Percentiles rank a stretch among this genome's conserved stretches.
Evolutionary conservation across 1,140 invertebrate species (phyloP).

Genomic region (Drosophila arizonae): DNA sequence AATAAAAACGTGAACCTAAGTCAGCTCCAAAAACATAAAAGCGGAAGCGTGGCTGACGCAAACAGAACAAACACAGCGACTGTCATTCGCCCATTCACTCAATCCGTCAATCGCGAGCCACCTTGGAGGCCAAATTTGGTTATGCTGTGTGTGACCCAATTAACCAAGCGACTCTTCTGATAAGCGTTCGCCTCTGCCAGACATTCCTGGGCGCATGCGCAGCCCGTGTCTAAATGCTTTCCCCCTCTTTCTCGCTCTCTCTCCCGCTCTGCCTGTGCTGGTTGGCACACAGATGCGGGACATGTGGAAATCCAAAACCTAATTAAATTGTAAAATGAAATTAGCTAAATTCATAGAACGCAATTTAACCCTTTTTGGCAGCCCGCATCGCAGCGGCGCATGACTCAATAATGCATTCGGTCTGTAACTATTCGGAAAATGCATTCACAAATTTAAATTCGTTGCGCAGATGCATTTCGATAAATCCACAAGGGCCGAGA

Average conservation of each 20-base stretch:
- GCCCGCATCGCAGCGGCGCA: slow-evolving; percentile 51
- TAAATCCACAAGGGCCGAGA: slow-evolving; percentile 33
- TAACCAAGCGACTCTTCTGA: slow-evolving; percentile 9
- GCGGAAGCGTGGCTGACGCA: slow-evolving; percentile 34
- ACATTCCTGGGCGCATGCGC: slow-evolving; percentile 54
- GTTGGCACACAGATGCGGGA: slow-evolving; percentile 55
- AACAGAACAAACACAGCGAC: slow-evolving; percentile 9
- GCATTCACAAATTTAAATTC: slow-evolving; percentile 40
- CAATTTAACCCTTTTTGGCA: slow-evolving; percentile 51
- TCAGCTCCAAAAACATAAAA: slow-evolving; percentile 8
- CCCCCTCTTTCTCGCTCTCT: too few species aligned
- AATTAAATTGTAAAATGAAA: slow-evolving; percentile 78
- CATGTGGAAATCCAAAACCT: slow-evolving; percentile 71
- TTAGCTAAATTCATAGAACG: slow-evolving; percentile 59
- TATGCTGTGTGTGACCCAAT: slow-evolving; percentile 33
- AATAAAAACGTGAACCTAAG: slow-evolving; percentile 12
- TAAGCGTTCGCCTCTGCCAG: slow-evolving; percentile 11
- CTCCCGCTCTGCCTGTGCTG: not conserved
- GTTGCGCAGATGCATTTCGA: slow-evolving; percentile 57
- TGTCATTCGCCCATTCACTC: slow-evolving; percentile 3
- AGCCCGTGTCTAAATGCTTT: slow-evolving; percentile 49
- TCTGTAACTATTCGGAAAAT: not conserved
- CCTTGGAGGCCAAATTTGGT: slow-evolving; percentile 26
- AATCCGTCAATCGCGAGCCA: slow-evolving; percentile 9
- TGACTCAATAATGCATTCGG: slow-evolving; percentile 65